Conservation (phyloP, 2,113 vertebrate genomes). For the Oreochromis aureus region DNA sequence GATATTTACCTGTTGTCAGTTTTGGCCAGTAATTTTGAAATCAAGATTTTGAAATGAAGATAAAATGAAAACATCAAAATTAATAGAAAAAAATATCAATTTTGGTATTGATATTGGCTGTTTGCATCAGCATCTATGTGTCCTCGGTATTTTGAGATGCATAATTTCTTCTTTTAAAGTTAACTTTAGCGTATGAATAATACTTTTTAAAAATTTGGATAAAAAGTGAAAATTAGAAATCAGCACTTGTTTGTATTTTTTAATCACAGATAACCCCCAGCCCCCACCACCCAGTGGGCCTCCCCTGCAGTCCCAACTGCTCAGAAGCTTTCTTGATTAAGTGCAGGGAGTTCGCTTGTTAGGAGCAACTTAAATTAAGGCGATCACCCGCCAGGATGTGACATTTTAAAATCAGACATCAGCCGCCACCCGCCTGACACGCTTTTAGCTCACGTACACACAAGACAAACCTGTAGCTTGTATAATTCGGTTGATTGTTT, state of each 20-base stretch:
- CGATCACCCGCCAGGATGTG: slow-evolving; percentile 14
- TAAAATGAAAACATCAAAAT: neutral
- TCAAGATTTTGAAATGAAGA: neutral
- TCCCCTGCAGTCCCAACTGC: neutral
- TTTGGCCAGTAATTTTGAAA: neutral
- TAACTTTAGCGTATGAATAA: neutral
- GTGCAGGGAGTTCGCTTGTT: neutral
- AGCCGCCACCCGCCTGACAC: neutral
- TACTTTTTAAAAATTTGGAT: neutral
- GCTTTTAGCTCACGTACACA: neutral
- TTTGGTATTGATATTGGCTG: neutral
- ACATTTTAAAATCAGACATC: slow-evolving; percentile 26
- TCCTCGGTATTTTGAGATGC: neutral
- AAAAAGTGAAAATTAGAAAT: neutral
- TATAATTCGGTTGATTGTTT: neutral
- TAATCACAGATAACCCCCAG: neutral
- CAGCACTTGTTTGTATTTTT: neutral
- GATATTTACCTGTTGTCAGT: neutral
- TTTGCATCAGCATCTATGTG: neutral
- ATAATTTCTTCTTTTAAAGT: neutral
- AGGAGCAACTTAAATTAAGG: neutral
- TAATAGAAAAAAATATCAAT: neutral
- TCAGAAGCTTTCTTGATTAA: neutral
- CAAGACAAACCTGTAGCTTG: neutral
- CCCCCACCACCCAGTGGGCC: neutral